Evolutionary conservation across 1,140 invertebrate species (phyloP), one percentile per base, ranked within the genome.

Genomic region (Cydia strobilella): DNA sequence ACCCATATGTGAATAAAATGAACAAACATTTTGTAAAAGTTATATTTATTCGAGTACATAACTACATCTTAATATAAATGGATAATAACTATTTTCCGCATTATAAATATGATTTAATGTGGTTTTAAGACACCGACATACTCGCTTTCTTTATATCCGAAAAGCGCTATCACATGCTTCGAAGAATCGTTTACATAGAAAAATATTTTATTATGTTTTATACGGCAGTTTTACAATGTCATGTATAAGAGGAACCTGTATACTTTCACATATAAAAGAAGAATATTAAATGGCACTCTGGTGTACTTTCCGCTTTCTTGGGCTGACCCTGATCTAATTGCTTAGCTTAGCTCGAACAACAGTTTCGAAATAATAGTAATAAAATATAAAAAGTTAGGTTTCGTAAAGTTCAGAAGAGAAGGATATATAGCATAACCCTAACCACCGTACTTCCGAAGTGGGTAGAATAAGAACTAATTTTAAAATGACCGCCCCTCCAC

Each of bases 21-120:
- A 77, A 79, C 77, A 20, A 75, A 45, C 72, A 76, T 78, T 86
- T 90, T 88, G 77, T 86, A 91, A 93, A 93, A 93, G 91, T 92
- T 92, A 93, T 91, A 93, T 93, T 93, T 93, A 93, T 93, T 93
- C 91, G 92, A 93, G 93, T 93, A 93, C 91, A 93, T 93, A 93
- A 92, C 91, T 93, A 93, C 92, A 93, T 84, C 92, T 93, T 93
- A 93, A 90, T 89, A 90, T 88, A 90, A 90, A 89, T 90, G 88
- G 85, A 90, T 90, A 91, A 91, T 91, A 91, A 88, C 87, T 93
- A 93, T 90, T 88, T 86, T 90, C 86, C 85, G 86, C 88, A 81
- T 87, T 89, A 90, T 91, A 91, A 91, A 93, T 93, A 92, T 87
- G 86, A 86, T 82, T 91, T 87, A 89, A 88, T 88, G 85, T 89